Conservation (phyloP, 2,113 vertebrate species). For the Pipra filicauda region DNA sequence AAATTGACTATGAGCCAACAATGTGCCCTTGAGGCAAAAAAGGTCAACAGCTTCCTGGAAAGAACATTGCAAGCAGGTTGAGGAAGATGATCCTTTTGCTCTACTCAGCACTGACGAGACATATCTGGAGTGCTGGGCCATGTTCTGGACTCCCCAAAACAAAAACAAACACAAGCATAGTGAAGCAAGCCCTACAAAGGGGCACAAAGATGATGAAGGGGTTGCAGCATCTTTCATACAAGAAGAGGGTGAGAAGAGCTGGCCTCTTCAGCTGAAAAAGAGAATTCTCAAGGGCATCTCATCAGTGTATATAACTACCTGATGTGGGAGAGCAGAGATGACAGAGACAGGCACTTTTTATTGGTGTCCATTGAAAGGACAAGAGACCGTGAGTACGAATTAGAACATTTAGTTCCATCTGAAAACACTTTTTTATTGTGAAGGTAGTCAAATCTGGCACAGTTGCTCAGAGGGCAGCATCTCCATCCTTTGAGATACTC, state of each 20-base stretch:
- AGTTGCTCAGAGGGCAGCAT: background rate
- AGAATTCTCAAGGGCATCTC: background rate
- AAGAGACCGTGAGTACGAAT: background rate
- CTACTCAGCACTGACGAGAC: background rate
- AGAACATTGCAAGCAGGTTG: background rate
- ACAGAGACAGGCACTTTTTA: background rate
- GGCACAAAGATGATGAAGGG: background rate
- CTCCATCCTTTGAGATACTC: background rate
- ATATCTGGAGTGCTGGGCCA: accelerated
- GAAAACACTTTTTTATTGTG: background rate
- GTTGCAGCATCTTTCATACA: background rate
- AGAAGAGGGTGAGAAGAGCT: background rate
- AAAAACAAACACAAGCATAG: background rate
- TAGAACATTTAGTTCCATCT: background rate
- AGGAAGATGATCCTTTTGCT: background rate
- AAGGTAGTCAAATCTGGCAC: background rate
- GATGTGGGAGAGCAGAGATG: background rate
- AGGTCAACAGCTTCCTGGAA: background rate
- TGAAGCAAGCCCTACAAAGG: background rate
- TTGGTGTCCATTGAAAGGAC: background rate
- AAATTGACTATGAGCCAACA: background rate
- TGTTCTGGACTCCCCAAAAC: background rate
- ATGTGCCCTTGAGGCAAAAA: background rate
- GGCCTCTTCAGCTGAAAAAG: background rate
- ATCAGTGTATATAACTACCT: background rate